These are phyloP conservation scores for Drosophila seguyi DNA, from an alignment of 1,140 invertebrate genomes.

Conservation along the genomic window DNA sequence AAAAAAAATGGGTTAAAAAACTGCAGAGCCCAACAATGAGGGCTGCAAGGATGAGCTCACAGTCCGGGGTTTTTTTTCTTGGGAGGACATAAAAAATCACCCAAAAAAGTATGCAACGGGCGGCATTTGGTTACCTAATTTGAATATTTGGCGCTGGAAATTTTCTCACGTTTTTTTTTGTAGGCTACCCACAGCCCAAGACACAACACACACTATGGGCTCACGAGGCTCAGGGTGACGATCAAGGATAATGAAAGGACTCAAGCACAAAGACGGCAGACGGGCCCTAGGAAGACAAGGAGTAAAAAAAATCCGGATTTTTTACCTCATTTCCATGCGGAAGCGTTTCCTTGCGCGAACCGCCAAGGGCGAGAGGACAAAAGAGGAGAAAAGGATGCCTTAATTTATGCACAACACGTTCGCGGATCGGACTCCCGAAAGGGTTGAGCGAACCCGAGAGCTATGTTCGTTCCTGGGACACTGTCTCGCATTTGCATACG, in stretches of 20 bases:
- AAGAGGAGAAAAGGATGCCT: slow-evolving; percentile 49
- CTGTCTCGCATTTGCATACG: slow-evolving; percentile 70
- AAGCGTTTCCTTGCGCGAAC: slow-evolving; percentile 61
- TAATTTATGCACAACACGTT: slow-evolving; percentile 83
- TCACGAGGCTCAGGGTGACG: slow-evolving; percentile 68
- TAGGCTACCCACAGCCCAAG: slow-evolving; percentile 56
- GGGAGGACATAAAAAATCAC: slow-evolving; percentile 47
- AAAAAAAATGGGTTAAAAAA: slow-evolving; percentile 81
- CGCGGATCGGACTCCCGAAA: slow-evolving; percentile 76
- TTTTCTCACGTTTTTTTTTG: slow-evolving; percentile 79
- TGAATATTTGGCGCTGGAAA: slow-evolving; percentile 78
- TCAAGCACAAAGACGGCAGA: slow-evolving; percentile 45
- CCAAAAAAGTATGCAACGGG: slow-evolving; percentile 73
- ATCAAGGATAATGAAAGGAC: slow-evolving; percentile 71
- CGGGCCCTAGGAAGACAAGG: slow-evolving; percentile 44
- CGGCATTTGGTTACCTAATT: slow-evolving; percentile 67
- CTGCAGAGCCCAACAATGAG: slow-evolving; percentile 36
- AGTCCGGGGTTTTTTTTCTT: slow-evolving; percentile 47
- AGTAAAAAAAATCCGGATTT: slow-evolving; percentile 79
- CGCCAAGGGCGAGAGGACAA: slow-evolving; percentile 64
- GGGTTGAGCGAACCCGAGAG: slow-evolving; percentile 54
- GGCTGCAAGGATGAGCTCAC: slow-evolving; percentile 65
- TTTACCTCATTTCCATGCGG: slow-evolving; percentile 84
- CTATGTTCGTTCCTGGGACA: slow-evolving; percentile 68
- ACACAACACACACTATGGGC: slow-evolving; percentile 10